These are phyloP conservation scores for Emydoidea blandingii DNA, from an alignment of 2,797 vertebrate genomes.

Conservation along the genomic window DNA sequence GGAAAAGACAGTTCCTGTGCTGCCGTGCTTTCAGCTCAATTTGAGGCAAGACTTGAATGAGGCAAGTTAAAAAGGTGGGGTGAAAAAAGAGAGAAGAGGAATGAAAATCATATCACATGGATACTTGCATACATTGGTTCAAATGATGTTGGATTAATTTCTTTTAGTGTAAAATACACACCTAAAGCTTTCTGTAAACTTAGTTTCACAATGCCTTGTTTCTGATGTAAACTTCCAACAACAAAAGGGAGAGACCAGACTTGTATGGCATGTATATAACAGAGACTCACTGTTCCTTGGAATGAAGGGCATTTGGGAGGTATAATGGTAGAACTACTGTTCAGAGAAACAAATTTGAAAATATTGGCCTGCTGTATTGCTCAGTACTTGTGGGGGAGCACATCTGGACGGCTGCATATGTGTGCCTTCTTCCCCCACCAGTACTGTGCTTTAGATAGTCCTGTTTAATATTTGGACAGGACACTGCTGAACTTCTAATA, in stretches of 20 bases:
- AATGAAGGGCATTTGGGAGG: not conserved
- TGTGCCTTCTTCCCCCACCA: not conserved
- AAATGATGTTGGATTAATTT: not conserved
- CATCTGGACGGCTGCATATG: accelerated
- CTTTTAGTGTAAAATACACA: not conserved
- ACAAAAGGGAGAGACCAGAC: not conserved
- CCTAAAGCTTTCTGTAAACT: not conserved
- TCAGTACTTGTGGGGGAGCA: accelerated
- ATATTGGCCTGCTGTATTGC: not conserved
- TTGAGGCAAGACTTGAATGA: slow-evolving; percentile 6
- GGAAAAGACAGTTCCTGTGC: not conserved
- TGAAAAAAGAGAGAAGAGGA: not conserved
- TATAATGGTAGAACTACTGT: not conserved
- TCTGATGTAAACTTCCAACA: not conserved
- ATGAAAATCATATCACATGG: slow-evolving; percentile 16
- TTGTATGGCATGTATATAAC: not conserved
- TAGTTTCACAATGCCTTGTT: not conserved
- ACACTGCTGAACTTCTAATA: not conserved
- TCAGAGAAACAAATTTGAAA: not conserved
- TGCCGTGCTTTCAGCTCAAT: not conserved
- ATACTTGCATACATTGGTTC: not conserved
- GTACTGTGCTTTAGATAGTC: not conserved
- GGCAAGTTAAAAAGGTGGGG: not conserved
- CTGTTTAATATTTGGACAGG: not conserved
- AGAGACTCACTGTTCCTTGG: not conserved